Conservation (phyloP, 1,140 invertebrate species). For the Dreissena rostriformis region DNA sequence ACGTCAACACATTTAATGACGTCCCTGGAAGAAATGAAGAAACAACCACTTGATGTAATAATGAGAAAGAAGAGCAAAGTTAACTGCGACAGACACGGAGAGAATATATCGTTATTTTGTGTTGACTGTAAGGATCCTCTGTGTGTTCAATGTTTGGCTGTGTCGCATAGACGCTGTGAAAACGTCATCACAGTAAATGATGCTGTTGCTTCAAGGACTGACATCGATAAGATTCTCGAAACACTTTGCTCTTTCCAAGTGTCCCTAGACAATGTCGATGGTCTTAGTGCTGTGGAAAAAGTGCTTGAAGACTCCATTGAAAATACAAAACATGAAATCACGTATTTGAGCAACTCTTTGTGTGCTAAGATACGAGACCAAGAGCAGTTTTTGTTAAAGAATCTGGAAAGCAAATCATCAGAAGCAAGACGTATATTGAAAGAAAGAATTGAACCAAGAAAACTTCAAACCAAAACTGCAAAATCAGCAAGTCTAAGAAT, state of each 20-base stretch:
- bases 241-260: slow-evolving; percentile 58
- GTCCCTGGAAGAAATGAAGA: slow-evolving; percentile 63
- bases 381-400: too few relatives aligned
- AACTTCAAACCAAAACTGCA: slow-evolving; percentile 59
- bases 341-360: too few relatives aligned
- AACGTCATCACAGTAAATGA: too few relatives aligned
- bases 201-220: slow-evolving; percentile 64
- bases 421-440: too few relatives aligned
- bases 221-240: slow-evolving; percentile 65
- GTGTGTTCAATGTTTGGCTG: slow-evolving; percentile 70
- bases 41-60: too few relatives aligned
- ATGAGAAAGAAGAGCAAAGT: slow-evolving; percentile 68
- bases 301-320: slow-evolving; percentile 68
- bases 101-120: too few relatives aligned
- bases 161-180: slow-evolving; percentile 71
- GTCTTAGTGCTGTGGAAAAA: too few relatives aligned
- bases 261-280: too few relatives aligned
- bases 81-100: slow-evolving; percentile 62
- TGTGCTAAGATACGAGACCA: too few relatives aligned
- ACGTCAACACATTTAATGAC: too few relatives aligned
- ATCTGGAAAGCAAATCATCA: too few relatives aligned
- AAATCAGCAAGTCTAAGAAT: slow-evolving; percentile 67
- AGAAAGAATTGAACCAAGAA: too few relatives aligned
- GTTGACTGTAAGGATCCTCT: slow-evolving; percentile 68
- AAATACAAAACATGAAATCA: slow-evolving; percentile 59